Evolutionary conservation across 2,113 vertebrate genomes (phyloP).

Genomic region (Corydoras maculifer): DNA sequence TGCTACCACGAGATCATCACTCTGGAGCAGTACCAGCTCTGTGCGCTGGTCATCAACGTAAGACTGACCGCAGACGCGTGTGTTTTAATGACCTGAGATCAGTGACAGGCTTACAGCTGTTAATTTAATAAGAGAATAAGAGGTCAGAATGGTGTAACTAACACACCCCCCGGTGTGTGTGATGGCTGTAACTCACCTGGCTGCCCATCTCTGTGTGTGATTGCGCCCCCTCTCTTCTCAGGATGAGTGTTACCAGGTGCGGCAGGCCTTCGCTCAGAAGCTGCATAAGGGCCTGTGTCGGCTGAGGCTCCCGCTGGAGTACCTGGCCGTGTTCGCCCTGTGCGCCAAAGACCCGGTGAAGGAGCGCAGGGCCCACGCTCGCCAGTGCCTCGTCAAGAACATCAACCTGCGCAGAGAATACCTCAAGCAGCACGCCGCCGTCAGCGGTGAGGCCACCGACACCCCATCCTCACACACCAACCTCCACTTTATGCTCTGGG

Average conservation of each 20-base stretch:
- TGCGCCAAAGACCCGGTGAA: constrained; percentile 98
- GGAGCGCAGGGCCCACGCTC: constrained; percentile 90
- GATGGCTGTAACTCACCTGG: too few species aligned
- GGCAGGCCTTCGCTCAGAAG: constrained; percentile 95
- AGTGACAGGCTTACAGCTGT: too few species aligned
- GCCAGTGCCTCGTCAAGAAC: constrained; percentile 96
- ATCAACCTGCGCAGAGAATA: constrained; percentile 95
- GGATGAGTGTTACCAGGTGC: constrained; percentile 98
- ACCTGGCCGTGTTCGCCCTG: constrained; percentile 93
- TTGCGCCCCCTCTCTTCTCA: constrained; percentile 45
- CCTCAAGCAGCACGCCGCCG: constrained; percentile 94
- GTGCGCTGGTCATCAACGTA: constrained; percentile 94
- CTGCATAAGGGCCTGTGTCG: constrained; percentile 93
- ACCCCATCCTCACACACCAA: not conserved
- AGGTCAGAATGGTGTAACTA: not conserved
- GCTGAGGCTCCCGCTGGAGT: constrained; percentile 89
- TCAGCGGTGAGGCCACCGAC: constrained; percentile 77
- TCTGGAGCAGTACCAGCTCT: constrained; percentile 95
- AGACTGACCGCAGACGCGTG: constrained; percentile 45
- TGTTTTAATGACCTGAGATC: not conserved
- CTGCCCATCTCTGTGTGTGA: not conserved
- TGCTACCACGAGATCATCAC: constrained; percentile 99
- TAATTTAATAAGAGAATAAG: not conserved
- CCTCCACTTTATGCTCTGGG: too few species aligned
- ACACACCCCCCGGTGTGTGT: too few species aligned